Percentiles rank a stretch among this genome's conserved stretches.
Conservation (phyloP, 2,888 invertebrate genomes). For the Netelia inedita region DNA sequence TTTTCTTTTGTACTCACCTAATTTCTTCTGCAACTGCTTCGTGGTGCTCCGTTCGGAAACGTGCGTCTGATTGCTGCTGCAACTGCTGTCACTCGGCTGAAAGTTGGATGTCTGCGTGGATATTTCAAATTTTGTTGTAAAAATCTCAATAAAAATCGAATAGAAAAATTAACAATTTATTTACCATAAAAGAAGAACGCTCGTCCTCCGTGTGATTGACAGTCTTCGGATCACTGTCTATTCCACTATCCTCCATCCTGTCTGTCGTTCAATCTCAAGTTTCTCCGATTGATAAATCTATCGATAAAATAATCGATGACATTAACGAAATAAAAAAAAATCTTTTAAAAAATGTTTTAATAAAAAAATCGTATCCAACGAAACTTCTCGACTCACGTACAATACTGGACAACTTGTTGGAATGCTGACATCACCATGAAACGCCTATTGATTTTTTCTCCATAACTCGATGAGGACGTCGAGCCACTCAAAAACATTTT, state of each 20-base stretch:
- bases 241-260: conserved; percentile 85
- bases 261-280: conserved; percentile 68
- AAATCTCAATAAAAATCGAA: conserved; percentile 1
- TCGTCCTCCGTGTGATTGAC: conserved; percentile 82
- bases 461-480: conserved; percentile 18
- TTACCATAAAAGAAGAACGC: conserved; percentile 82
- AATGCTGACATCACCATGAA: conserved; percentile 75
- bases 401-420: conserved; percentile 80
- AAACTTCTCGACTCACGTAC: conserved; percentile 52
- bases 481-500: conserved; percentile 47
- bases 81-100: conserved; percentile 84
- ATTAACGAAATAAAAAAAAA: neutral
- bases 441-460: conserved; percentile 80
- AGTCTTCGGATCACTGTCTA: conserved; percentile 85
- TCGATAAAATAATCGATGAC: neutral
- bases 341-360: neutral
- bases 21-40: conserved; percentile 84
- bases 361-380: conserved; percentile 11
- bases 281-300: conserved; percentile 56
- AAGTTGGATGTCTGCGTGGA: conserved; percentile 63
- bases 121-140: conserved; percentile 4
- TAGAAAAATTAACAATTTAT: conserved; percentile 18
- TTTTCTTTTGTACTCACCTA: conserved; percentile 77
- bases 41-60: conserved; percentile 79
- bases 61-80: conserved; percentile 81